Conservation (phyloP, 2,888 invertebrate genomes). For the Poecilobothrus nobilitatus region DNA sequence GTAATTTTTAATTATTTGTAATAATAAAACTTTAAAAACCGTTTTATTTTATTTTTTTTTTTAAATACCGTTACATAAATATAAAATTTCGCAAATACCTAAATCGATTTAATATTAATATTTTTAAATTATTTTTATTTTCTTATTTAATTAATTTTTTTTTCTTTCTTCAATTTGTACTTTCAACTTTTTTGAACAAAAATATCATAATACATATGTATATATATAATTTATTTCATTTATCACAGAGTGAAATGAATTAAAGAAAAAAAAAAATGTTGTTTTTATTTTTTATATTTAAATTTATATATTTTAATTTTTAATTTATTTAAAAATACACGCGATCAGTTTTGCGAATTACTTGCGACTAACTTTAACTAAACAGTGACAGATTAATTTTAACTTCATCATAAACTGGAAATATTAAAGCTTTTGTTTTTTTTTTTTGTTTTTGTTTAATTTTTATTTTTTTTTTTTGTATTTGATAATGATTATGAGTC, state of each 20-base stretch:
- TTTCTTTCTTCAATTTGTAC: too few species aligned
- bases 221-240: neutral
- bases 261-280: neutral
- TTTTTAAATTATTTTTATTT: too few species aligned
- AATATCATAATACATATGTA: too few species aligned
- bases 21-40: too few species aligned
- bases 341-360: conserved; percentile 10
- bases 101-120: too few species aligned
- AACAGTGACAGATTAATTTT: neutral
- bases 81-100: too few species aligned
- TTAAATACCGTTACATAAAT: too few species aligned
- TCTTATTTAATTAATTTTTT: too few species aligned
- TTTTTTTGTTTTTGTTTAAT: neutral
- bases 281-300: neutral
- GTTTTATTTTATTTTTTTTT: too few species aligned
- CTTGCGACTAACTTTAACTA: neutral
- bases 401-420: neutral
- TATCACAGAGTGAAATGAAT: neutral
- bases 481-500: conserved; percentile 1
- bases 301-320: neutral
- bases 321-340: neutral
- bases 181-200: too few species aligned
- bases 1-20: too few species aligned
- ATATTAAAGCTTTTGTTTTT: neutral
- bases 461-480: neutral